phyloP scores from a whole-genome alignment of 2,113 vertebrate genomes.

The Astur gentilis region DNA sequence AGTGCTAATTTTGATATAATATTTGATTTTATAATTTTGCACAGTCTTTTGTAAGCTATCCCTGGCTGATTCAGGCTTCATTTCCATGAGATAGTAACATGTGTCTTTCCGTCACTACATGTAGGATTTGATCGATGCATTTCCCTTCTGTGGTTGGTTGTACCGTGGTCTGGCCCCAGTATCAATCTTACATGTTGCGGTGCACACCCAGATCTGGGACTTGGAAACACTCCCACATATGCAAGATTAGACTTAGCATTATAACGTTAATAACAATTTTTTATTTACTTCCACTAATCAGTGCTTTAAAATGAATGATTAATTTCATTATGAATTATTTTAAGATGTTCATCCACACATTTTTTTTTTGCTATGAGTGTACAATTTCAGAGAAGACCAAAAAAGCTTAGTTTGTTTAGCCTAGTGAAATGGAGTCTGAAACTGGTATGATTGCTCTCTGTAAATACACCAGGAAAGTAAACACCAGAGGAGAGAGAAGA shows the following conservation, averaged over 20 bases:
- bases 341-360: neutral
- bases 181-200: neutral
- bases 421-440: neutral
- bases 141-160: neutral
- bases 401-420: neutral
- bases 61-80: neutral
- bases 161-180: neutral
- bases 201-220: neutral
- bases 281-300: neutral
- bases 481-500: neutral
- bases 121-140: neutral
- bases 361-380: neutral
- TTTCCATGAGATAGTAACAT: neutral
- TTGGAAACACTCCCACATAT: neutral
- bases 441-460: neutral
- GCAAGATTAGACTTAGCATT: neutral
- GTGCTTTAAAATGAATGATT: neutral
- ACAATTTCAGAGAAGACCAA: neutral
- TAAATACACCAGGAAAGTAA: neutral
- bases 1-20: neutral
- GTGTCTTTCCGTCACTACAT: neutral
- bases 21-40: neutral
- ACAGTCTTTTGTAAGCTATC: neutral
- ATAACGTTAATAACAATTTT: neutral
- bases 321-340: neutral